Percentiles rank a stretch among this genome's conserved stretches.
phyloP scores from a whole-genome alignment of 2,113 vertebrate species.

The Lutjanus erythropterus region DNA sequence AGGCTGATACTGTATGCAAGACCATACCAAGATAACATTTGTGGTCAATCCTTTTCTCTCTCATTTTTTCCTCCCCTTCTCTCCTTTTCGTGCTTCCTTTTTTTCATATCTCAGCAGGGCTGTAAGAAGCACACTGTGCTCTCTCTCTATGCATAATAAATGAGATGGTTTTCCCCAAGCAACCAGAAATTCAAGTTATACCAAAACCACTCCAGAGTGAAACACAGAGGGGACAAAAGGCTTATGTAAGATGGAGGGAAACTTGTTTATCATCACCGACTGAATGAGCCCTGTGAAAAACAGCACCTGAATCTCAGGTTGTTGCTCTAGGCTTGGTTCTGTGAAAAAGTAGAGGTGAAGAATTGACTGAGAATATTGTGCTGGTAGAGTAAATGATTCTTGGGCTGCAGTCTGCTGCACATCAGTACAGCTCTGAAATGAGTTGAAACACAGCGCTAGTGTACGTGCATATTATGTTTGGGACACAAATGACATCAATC shows the following conservation, averaged over 20 bases:
- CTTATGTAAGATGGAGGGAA: slow-evolving; percentile 29
- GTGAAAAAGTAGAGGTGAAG: neutral
- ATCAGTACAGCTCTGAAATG: neutral
- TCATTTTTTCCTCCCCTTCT: neutral
- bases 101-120: neutral
- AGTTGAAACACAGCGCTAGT: neutral
- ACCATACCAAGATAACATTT: neutral
- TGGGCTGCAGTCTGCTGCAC: neutral
- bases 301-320: slow-evolving; percentile 20
- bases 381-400: neutral
- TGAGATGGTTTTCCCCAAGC: slow-evolving; percentile 57
- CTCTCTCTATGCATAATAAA: slow-evolving; percentile 68
- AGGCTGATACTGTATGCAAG: neutral
- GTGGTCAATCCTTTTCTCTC: neutral
- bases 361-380: neutral
- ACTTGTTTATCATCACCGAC: slow-evolving; percentile 34
- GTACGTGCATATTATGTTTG: neutral
- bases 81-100: neutral
- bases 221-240: slow-evolving; percentile 23
- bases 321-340: neutral
- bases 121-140: slow-evolving; percentile 18
- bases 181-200: slow-evolving; percentile 51
- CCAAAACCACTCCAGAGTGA: slow-evolving; percentile 49
- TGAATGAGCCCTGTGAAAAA: neutral
- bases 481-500: neutral